These are phyloP conservation scores for Drosophila setosimentum DNA, from an alignment of 2,888 invertebrate species.

Conservation along the genomic window DNA sequence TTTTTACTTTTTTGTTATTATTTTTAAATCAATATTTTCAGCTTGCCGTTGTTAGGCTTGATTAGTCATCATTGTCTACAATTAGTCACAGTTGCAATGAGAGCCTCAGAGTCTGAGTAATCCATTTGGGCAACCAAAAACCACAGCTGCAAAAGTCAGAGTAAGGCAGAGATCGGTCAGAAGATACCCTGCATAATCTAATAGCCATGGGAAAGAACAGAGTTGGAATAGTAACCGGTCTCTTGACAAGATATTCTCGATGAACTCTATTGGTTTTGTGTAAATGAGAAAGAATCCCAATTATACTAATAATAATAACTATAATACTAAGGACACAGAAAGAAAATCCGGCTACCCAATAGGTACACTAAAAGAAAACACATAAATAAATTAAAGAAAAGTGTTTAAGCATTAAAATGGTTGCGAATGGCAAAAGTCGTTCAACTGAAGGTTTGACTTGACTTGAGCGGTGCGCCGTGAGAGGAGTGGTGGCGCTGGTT, in stretches of 20 bases:
- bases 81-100: constrained; percentile 28
- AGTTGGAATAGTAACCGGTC: background rate
- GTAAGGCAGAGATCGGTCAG: too few relatives aligned
- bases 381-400: background rate
- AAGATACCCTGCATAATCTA: background rate
- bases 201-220: background rate
- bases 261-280: background rate
- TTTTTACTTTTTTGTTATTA: background rate
- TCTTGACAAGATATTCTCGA: background rate
- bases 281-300: background rate
- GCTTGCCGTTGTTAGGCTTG: constrained; percentile 13
- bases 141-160: constrained; percentile 2
- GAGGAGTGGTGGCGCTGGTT: background rate
- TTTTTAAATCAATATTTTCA: constrained; percentile 29
- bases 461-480: background rate
- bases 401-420: background rate
- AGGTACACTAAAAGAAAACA: background rate
- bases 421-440: background rate
- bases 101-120: constrained; percentile 54
- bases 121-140: constrained; percentile 56
- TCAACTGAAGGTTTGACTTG: background rate
- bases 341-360: background rate
- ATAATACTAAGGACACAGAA: background rate
- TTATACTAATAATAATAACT: background rate
- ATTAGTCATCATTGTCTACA: constrained; percentile 38